phyloP scores from a whole-genome alignment of 2,113 vertebrate species.

The Ictidomys tridecemlineatus region DNA sequence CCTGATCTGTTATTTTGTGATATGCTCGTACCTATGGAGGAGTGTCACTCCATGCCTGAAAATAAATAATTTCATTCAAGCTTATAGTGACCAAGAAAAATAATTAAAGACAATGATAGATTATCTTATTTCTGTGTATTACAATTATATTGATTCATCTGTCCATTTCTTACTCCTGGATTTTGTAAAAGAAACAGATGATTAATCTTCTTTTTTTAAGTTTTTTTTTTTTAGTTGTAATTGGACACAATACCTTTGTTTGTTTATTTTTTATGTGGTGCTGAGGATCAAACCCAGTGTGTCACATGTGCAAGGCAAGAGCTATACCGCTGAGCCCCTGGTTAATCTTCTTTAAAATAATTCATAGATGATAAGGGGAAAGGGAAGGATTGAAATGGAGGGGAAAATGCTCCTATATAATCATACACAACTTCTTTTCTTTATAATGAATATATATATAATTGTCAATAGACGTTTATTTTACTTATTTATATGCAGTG shows the following conservation, averaged over 20 bases:
- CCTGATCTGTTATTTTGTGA: background rate
- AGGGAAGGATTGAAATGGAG: background rate
- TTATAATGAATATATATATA: background rate
- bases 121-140: slow-evolving; percentile 17
- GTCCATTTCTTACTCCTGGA: background rate
- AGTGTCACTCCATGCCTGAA: background rate
- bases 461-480: too few species aligned
- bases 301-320: too few species aligned
- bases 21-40: background rate
- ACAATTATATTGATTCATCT: background rate
- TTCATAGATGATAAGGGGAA: background rate
- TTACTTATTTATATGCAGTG: too few species aligned
- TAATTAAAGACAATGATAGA: background rate
- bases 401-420: background rate
- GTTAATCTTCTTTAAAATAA: background rate
- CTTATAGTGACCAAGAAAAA: background rate
- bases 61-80: background rate
- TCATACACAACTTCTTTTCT: background rate
- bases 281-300: too few species aligned
- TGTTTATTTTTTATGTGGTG: too few species aligned
- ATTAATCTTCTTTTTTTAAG: background rate
- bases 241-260: too few species aligned
- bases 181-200: background rate
- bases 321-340: background rate
- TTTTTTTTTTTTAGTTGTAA: too few species aligned